Conservation (phyloP, 2,888 invertebrate genomes). For the Therioaphis trifolii region DNA sequence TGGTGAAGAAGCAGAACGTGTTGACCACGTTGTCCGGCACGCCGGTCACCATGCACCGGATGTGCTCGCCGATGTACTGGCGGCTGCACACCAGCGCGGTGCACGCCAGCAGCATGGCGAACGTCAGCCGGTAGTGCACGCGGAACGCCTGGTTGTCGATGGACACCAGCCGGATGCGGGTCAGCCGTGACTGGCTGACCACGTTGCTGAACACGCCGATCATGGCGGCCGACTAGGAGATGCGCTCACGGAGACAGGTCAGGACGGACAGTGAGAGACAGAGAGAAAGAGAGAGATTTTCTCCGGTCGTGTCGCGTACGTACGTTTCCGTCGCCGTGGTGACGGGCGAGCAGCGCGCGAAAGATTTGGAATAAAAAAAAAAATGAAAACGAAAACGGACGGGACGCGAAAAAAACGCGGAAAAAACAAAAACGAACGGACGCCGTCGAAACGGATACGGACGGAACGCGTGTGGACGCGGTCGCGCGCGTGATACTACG, state of each 20-base stretch:
- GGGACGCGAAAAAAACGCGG: not conserved
- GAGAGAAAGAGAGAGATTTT: too few species aligned
- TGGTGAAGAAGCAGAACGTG: slow-evolving; percentile 93
- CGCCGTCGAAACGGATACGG: not conserved
- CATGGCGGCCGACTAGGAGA: too few species aligned
- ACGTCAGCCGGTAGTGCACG: slow-evolving; percentile 89
- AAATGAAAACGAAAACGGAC: not conserved
- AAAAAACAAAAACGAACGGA: not conserved
- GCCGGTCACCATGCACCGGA: slow-evolving; percentile 84
- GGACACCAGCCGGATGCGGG: slow-evolving; percentile 87
- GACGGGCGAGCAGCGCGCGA: not conserved
- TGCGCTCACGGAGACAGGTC: too few species aligned
- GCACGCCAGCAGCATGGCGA: slow-evolving; percentile 84
- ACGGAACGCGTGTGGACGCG: slow-evolving; percentile 1
- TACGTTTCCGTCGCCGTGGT: too few species aligned
- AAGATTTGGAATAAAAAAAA: too few species aligned
- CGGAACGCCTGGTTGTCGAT: slow-evolving; percentile 90
- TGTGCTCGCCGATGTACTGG: slow-evolving; percentile 92
- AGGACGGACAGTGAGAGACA: too few species aligned
- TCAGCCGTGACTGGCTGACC: slow-evolving; percentile 74
- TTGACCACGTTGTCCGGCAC: slow-evolving; percentile 86
- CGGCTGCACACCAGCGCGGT: slow-evolving; percentile 91
- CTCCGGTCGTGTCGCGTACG: too few species aligned
- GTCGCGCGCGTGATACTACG: slow-evolving; percentile 45
- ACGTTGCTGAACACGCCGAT: slow-evolving; percentile 87